phyloP scores from a whole-genome alignment of 2,888 invertebrate genomes.

The Strigamia crassipes region DNA sequence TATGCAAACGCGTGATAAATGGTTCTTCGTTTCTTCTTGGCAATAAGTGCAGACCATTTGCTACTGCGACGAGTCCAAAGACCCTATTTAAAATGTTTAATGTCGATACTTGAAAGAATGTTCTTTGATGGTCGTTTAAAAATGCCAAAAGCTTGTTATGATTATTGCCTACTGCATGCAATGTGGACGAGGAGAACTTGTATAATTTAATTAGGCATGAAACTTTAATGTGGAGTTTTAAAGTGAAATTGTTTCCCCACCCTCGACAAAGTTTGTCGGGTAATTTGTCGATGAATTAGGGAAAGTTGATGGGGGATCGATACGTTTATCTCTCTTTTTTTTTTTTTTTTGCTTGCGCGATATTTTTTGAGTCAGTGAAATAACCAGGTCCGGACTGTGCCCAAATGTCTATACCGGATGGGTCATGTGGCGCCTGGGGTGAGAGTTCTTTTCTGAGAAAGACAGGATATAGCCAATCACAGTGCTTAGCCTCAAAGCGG shows the following conservation, averaged over 20 bases:
- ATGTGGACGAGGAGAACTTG: not conserved
- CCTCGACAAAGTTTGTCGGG: not conserved
- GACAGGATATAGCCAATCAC: too few species aligned
- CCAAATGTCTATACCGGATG: too few species aligned
- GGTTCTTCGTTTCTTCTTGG: not conserved
- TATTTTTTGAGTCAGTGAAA: too few species aligned
- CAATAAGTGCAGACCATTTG: constrained; percentile 1
- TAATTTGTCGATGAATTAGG: constrained; percentile 12
- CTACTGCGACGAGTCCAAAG: not conserved
- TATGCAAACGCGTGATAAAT: constrained; percentile 15
- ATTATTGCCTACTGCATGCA: not conserved
- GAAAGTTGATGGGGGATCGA: not conserved
- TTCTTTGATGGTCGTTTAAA: constrained; percentile 11
- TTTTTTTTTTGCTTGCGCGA: too few species aligned
- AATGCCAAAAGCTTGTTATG: constrained; percentile 4
- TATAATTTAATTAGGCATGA: constrained; percentile 8
- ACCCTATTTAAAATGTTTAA: not conserved
- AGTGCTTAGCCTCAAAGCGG: too few species aligned
- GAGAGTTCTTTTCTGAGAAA: too few species aligned
- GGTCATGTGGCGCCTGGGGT: too few species aligned
- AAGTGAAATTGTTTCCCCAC: not conserved
- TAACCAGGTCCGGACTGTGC: too few species aligned
- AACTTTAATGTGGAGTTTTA: not conserved
- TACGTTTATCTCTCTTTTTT: not conserved
- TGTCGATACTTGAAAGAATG: constrained; percentile 21